phyloP scores from a whole-genome alignment of 2,888 invertebrate genomes.

The Nipponacmea schrenckii region DNA sequence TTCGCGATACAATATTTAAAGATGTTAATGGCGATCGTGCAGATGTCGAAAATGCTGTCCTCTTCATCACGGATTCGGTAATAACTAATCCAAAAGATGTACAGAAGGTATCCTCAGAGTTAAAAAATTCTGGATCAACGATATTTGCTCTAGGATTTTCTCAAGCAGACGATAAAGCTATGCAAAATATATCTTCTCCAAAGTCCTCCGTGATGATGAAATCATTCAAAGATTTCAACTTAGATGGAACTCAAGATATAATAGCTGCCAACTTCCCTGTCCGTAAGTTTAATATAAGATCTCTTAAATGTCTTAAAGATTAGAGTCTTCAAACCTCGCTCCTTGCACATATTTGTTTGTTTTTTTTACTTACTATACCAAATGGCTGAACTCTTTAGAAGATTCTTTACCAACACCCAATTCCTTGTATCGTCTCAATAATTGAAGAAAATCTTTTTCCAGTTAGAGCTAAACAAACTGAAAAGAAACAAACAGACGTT shows the following conservation, averaged over 20 bases:
- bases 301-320: no score
- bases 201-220: background rate
- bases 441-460: no score
- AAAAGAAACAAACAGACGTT: no score
- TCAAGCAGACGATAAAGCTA: slow-evolving; percentile 30
- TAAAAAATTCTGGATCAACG: slow-evolving; percentile 42
- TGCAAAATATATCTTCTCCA: slow-evolving; percentile 33
- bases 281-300: background rate
- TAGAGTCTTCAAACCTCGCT: no score
- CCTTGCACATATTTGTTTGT: no score
- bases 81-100: slow-evolving; percentile 31
- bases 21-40: slow-evolving; percentile 31
- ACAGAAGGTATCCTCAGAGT: slow-evolving; percentile 35
- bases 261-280: background rate
- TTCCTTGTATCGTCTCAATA: no score
- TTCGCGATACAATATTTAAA: slow-evolving; percentile 33
- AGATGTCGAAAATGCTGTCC: slow-evolving; percentile 45
- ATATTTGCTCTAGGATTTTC: slow-evolving; percentile 43
- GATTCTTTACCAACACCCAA: no score
- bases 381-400: no score
- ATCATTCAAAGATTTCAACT: background rate
- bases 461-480: no score
- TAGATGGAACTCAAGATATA: background rate
- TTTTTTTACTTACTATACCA: no score
- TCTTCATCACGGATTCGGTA: slow-evolving; percentile 50